phyloP scores from a whole-genome alignment of 2,797 vertebrate species.

The Muscicapa comitata region DNA sequence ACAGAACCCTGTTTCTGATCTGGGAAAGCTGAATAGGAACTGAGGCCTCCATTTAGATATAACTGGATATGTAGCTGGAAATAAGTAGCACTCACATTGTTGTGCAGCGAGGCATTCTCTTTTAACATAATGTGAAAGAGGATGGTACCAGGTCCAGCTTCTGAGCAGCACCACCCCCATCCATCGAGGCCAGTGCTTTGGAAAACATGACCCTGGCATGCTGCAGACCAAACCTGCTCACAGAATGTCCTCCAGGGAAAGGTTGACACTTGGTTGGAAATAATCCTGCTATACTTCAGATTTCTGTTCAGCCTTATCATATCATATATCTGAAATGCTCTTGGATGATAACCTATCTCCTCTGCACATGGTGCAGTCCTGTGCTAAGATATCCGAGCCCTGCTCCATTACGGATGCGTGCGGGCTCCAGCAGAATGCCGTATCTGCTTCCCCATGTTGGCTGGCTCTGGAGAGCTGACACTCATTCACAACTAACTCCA shows the following conservation, averaged over 20 bases:
- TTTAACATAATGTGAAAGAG: background rate
- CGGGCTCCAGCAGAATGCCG: background rate
- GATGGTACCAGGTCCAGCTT: background rate
- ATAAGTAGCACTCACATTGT: background rate
- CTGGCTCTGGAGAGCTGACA: slow-evolving; percentile 25
- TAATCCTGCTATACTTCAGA: background rate
- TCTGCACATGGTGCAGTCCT: background rate
- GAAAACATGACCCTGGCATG: background rate
- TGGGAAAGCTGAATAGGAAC: background rate
- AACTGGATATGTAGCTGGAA: background rate
- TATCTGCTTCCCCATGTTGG: background rate
- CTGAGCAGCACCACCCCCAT: background rate
- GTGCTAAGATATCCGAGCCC: slow-evolving; percentile 25
- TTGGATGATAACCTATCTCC: background rate
- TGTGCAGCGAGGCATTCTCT: background rate
- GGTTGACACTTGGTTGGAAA: background rate
- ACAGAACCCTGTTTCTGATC: background rate
- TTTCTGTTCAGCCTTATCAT: background rate
- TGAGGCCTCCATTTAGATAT: background rate
- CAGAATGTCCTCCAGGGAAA: background rate
- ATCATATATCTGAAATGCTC: background rate
- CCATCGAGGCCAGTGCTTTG: background rate
- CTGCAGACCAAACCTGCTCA: fast-evolving
- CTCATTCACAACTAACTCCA: background rate
- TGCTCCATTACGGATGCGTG: background rate